Percentiles rank a stretch among this genome's conserved stretches.
These are phyloP conservation scores for Megalurothrips usitatus DNA, from an alignment of 2,888 invertebrate species.

Conservation along the genomic window DNA sequence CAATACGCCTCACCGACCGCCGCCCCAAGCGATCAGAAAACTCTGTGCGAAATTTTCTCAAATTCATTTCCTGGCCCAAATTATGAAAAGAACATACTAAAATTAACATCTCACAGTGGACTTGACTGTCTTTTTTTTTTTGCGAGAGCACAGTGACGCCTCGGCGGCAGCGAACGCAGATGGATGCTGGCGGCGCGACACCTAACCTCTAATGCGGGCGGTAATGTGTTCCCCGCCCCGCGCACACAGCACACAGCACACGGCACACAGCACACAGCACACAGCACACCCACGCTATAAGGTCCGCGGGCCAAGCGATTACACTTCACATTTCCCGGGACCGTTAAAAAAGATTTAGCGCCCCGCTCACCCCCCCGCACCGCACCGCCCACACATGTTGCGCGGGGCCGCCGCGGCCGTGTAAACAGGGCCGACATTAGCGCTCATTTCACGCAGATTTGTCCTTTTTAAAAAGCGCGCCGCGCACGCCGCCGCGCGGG, in stretches of 20 bases:
- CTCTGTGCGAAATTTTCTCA: too few species aligned
- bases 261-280: neutral
- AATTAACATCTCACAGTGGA: too few species aligned
- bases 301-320: neutral
- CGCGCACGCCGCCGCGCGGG: neutral
- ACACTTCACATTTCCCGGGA: neutral
- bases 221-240: neutral
- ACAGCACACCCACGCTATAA: neutral
- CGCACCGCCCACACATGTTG: neutral
- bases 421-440: neutral
- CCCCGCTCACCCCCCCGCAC: neutral
- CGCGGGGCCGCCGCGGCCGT: neutral
- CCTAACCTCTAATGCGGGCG: neutral
- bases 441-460: neutral
- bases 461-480: neutral
- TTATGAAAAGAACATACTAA: too few species aligned
- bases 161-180: neutral
- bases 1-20: too few species aligned
- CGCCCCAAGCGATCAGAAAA: too few species aligned
- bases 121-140: too few species aligned
- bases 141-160: neutral
- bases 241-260: neutral
- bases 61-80: too few species aligned
- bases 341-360: slow-evolving; percentile 1
- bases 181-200: neutral